Evolutionary conservation across 2,797 vertebrate species (phyloP), one percentile per base, ranked within the genome.

Genomic region (Diplodus sargus): DNA sequence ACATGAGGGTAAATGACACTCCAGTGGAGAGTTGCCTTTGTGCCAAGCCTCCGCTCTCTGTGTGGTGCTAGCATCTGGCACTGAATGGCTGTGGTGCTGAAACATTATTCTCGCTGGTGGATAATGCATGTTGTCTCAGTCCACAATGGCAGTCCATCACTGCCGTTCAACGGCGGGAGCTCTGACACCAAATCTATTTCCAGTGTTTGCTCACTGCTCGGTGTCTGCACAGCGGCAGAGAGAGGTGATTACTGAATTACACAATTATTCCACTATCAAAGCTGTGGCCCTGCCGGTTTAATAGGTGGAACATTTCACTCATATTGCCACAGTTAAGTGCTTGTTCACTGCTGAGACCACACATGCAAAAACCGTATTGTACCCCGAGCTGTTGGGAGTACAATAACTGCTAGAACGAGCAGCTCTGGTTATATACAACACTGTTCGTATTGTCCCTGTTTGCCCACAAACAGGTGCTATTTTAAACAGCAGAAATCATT

Each of bases 81-180:
- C 70, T 6, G 5, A 58, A 49, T 49, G 61, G 65, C 56, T 60
- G 52, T 67, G 47, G 43, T 7, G 45, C 76, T 53, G 18, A 67
- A 69, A 54, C 60, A 51, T 47, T n/a, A 52, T 48, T 70, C 25
- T 65, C 47, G 77, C 42, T 4, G 5, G 20, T 83, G 57, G 74
- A 85, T 85, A 74, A 88, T 79, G 62, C 28, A 72, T 23, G 23
- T 39, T 45, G 23, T 62, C 45, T 75, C n/a, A 48, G 20, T 39
- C 52, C 57, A 68, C 69, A 71, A 30, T 47, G 47, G 64, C 51
- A 39, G 22, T 63, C 62, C 62, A 59, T 83, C 69, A 49, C 43
- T 72, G 22, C 14, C 4, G 56, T 62, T 60, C 52, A 72, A 42
- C 4, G 0, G 23, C 18, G 20, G 69, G 54, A 57, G 74, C 54